phyloP scores from a whole-genome alignment of 2,113 vertebrate genomes.

The Tenebrosternarchus preto region DNA sequence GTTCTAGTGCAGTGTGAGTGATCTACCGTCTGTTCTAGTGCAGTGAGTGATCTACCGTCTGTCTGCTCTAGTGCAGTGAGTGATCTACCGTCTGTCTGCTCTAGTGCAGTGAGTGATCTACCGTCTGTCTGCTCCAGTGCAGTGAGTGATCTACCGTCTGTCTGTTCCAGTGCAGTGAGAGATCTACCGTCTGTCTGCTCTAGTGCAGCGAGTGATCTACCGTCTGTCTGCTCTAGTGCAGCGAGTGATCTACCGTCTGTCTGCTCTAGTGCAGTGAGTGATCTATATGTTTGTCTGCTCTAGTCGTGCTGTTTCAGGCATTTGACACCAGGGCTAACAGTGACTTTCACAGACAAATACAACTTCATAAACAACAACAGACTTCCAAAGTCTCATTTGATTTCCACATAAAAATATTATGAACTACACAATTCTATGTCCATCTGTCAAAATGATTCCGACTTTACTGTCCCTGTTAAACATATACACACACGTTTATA shows the following conservation, averaged over 20 bases:
- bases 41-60: too few relatives aligned
- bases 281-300: background rate
- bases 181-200: too few relatives aligned
- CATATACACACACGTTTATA: background rate
- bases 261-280: background rate
- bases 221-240: too few relatives aligned
- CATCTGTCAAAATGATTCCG: background rate
- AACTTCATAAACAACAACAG: background rate
- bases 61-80: background rate
- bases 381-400: background rate
- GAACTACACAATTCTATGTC: background rate
- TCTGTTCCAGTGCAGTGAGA: background rate
- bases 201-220: too few relatives aligned
- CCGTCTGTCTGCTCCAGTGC: background rate
- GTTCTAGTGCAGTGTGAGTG: background rate
- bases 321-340: background rate
- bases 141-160: background rate
- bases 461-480: background rate
- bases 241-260: too few relatives aligned
- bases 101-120: background rate
- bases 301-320: background rate
- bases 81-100: background rate
- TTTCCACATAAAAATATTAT: background rate
- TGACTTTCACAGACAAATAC: background rate
- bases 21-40: background rate